Evolutionary conservation across 2,113 vertebrate genomes (phyloP).

Genomic region (Trematomus loennbergii): DNA sequence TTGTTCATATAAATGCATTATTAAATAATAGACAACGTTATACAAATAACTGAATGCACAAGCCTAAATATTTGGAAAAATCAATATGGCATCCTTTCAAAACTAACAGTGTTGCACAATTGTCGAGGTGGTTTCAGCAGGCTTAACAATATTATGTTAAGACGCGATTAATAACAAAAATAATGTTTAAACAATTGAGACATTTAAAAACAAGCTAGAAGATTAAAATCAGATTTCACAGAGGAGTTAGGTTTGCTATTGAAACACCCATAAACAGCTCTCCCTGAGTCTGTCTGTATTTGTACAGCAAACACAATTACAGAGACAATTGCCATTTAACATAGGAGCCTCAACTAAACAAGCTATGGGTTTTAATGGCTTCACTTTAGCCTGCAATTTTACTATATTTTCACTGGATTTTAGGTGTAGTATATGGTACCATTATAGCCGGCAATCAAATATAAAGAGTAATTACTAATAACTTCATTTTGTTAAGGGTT

Average conservation of each 20-base stretch:
- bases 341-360: neutral
- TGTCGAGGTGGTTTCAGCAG: slow-evolving; percentile 31
- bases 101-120: slow-evolving; percentile 60
- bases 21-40: slow-evolving; percentile 69
- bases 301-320: slow-evolving; percentile 45
- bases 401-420: no score
- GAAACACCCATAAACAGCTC: slow-evolving; percentile 35
- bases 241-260: slow-evolving; percentile 2
- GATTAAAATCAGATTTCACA: slow-evolving; percentile 57
- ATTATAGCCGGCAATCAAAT: no score
- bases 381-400: neutral
- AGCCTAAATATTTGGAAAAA: slow-evolving; percentile 76
- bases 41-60: slow-evolving; percentile 67
- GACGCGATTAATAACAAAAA: slow-evolving; percentile 41
- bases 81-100: slow-evolving; percentile 47
- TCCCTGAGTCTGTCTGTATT: slow-evolving; percentile 47
- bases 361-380: neutral
- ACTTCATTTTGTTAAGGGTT: neutral
- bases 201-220: slow-evolving; percentile 33
- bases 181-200: slow-evolving; percentile 46
- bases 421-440: no score
- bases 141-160: slow-evolving; percentile 34
- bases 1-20: slow-evolving; percentile 59
- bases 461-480: no score
- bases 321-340: slow-evolving; percentile 9